Conservation (phyloP, 1,140 invertebrate species). For the Hyphantria cunea region DNA sequence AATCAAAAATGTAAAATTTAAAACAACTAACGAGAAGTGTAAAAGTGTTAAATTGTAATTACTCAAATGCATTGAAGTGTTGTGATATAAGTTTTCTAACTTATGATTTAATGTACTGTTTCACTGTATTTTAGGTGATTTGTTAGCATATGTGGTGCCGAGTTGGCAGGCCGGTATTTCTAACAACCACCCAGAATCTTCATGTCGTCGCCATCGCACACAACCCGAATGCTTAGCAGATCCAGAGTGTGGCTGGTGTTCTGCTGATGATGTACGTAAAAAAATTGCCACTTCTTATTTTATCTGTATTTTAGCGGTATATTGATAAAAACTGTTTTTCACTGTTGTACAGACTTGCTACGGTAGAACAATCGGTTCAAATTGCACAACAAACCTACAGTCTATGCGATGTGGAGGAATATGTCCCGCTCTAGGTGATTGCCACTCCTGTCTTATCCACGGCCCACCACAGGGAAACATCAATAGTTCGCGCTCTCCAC, state of each 20-base stretch:
- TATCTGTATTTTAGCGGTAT: not conserved
- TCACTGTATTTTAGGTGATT: constrained; percentile 79
- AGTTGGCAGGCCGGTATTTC: constrained; percentile 87
- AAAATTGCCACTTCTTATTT: constrained; percentile 3
- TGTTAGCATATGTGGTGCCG: constrained; percentile 89
- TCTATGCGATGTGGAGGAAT: constrained; percentile 93
- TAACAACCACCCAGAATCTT: constrained; percentile 86
- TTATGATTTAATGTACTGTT: not conserved
- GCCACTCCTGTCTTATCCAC: constrained; percentile 93
- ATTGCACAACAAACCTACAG: constrained; percentile 94
- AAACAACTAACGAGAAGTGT: no score
- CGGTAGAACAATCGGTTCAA: constrained; percentile 90
- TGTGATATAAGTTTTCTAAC: no score
- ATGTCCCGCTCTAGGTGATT: constrained; percentile 92
- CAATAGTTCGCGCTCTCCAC: constrained; percentile 55
- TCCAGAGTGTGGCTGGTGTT: constrained; percentile 97
- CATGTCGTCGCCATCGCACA: constrained; percentile 87
- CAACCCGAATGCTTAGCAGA: constrained; percentile 92
- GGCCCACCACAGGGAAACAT: constrained; percentile 72
- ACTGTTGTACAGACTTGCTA: constrained; percentile 86
- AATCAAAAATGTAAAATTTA: no score
- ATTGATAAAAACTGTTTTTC: not conserved
- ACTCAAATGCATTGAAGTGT: no score
- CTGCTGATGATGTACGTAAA: constrained; percentile 85
- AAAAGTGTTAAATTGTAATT: no score